Evolutionary conservation across 2,113 vertebrate species (phyloP).

Genomic region (Paraplagusia blochii): DNA sequence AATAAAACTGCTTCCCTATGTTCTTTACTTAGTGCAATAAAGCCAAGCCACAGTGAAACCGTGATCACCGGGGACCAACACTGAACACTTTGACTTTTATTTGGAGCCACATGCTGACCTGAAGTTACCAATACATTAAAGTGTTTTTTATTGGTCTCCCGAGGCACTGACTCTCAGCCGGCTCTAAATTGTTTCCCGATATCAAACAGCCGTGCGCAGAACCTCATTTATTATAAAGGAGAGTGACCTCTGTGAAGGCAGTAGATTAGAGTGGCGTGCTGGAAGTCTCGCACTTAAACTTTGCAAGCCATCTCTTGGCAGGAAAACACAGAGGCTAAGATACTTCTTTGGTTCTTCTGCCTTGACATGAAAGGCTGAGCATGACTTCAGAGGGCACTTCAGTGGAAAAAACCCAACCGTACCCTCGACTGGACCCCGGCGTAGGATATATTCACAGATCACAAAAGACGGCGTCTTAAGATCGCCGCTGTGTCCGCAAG

Average conservation of each 20-base stretch:
- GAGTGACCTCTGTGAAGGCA: conserved; percentile 46
- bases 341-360: conserved; percentile 49
- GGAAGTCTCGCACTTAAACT: conserved; percentile 39
- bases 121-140: conserved; percentile 45
- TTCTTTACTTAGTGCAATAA: conserved; percentile 7
- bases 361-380: conserved; percentile 54
- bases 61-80: conserved; percentile 42
- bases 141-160: conserved; percentile 48
- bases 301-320: conserved; percentile 29
- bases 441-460: conserved; percentile 48
- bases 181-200: conserved; percentile 58
- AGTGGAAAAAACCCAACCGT: conserved; percentile 29
- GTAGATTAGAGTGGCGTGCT: conserved; percentile 42
- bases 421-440: conserved; percentile 32
- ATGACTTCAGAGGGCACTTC: conserved; percentile 42
- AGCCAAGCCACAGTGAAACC: conserved; percentile 22
- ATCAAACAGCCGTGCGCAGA: conserved; percentile 52
- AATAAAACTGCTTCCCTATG: conserved; percentile 1
- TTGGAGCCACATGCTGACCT: conserved; percentile 39
- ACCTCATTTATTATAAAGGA: conserved; percentile 63
- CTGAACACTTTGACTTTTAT: conserved; percentile 39
- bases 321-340: conserved; percentile 19
- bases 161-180: conserved; percentile 42
- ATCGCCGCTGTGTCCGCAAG: conserved; percentile 42
- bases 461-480: conserved; percentile 52